A percentile compares a stretch with the other conserved stretches of the same genome.
Conservation (phyloP, 2,113 vertebrate species). For the Nothobranchius furzeri region DNA sequence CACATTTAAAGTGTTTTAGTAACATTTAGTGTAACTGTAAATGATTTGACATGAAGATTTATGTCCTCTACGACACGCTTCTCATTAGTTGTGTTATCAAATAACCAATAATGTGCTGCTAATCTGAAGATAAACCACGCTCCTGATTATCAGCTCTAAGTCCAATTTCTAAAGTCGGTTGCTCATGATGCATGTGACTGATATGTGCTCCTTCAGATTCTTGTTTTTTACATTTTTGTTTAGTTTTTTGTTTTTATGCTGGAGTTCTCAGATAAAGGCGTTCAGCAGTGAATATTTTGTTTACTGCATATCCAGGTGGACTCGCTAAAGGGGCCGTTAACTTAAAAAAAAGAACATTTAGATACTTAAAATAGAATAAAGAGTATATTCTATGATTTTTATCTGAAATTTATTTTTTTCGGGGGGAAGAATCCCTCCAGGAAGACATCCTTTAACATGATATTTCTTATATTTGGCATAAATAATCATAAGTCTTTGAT, state of each 20-base stretch:
- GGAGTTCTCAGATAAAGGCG: not conserved
- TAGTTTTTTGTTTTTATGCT: not conserved
- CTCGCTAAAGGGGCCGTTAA: too few relatives aligned
- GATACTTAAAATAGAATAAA: too few relatives aligned
- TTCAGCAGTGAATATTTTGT: not conserved
- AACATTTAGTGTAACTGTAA: not conserved
- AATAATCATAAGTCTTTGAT: not conserved
- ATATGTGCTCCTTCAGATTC: not conserved
- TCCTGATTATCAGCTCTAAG: not conserved
- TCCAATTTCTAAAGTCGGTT: not conserved
- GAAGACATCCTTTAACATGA: too few relatives aligned
- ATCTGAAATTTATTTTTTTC: too few relatives aligned
- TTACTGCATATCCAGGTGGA: not conserved
- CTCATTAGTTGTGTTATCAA: too few relatives aligned
- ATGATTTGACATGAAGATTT: too few relatives aligned
- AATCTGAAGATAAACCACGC: not conserved
- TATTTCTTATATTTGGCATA: not conserved
- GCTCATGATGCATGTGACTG: not conserved
- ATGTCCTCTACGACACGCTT: too few relatives aligned
- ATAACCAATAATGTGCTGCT: not conserved
- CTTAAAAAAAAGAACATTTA: too few relatives aligned
- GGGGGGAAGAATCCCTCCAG: too few relatives aligned
- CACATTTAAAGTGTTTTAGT: not conserved
- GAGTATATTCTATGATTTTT: too few relatives aligned
- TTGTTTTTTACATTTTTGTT: not conserved